Evolutionary conservation across 2,113 vertebrate genomes (phyloP).

Genomic region (Genyomyrus donnyi): DNA sequence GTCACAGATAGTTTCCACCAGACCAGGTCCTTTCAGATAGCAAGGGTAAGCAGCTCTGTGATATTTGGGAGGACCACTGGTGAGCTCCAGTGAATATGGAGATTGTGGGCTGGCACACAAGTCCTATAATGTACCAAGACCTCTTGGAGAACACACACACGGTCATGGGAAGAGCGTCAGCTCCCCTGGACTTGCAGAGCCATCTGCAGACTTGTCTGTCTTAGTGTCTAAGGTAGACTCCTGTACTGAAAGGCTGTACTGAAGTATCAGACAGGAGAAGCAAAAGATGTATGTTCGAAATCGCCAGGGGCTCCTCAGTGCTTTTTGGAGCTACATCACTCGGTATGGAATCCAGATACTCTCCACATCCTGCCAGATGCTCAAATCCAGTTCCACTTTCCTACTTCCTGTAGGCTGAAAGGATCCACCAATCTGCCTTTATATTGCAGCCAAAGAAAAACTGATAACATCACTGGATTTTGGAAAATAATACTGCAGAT

Average conservation of each 20-base stretch:
- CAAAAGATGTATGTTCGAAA: neutral
- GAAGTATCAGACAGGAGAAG: neutral
- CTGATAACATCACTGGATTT: neutral
- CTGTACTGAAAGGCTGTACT: neutral
- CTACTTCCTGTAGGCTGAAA: neutral
- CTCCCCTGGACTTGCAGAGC: neutral
- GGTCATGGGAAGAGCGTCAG: neutral
- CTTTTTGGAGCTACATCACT: neutral
- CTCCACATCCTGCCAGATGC: neutral
- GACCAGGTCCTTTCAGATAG: neutral
- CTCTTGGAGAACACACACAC: neutral
- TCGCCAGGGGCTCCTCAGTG: neutral
- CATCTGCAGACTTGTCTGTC: neutral
- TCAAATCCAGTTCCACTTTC: neutral
- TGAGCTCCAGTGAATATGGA: neutral
- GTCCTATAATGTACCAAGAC: neutral
- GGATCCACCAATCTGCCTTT: neutral
- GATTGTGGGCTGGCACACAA: neutral
- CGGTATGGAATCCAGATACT: neutral
- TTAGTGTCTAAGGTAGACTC: neutral
- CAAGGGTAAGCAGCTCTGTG: neutral
- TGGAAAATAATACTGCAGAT: neutral
- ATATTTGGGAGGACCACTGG: neutral
- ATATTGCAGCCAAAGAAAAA: neutral
- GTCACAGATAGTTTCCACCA: neutral